Evolutionary conservation across 2,113 vertebrate species (phyloP), one percentile per base, ranked within the genome.

Genomic region (Takifugu flavidus): DNA sequence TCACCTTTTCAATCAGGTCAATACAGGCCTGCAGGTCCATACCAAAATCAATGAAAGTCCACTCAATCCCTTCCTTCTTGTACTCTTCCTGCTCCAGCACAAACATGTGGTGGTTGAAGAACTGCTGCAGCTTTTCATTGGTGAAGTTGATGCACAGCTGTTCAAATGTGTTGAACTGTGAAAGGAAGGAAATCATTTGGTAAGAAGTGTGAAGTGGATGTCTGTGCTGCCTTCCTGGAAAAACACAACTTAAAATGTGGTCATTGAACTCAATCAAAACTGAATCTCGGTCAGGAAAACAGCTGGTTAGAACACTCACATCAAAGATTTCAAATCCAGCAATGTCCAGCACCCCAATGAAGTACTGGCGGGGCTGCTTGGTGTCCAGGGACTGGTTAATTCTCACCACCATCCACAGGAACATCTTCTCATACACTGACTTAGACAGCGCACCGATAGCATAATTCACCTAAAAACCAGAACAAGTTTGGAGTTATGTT

Each of bases 11-110:
- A 77, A 94, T 92, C 39, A 94, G 89, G 71, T 94, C 90, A 13
- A 93, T 93, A 59, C 93, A 94, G 72, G 92, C 93, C 69, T 93
- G 90, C 49, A 94, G 74, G 62, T 94, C 90, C 78, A 94, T 91
- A 7, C 92, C 92, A 56, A 94, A 94, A 70, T 94, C 93, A 12
- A 92, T 94, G 78, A 94, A 93, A 85, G 65, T 90, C 89, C 78
- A 93, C 87, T 92, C 87, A 4, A 92, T 92, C 42, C 91, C 91
- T 57, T 94, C 90, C 59, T 91, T 91, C 82, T 93, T 92, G 78
- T 92, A 92, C 56, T 59, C 89, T 82, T 90, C 89, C 70, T 90
- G 88, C 82, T 90, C 89, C 82, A 90, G 82, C 54, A 90, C 86
- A 83, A 90, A 90, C 89, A 89, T 90, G 88, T 90, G 87, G 58